Conservation (phyloP, 37 sponge, comb jelly and placozoan species). For the Hexactinellida sp. region DNA sequence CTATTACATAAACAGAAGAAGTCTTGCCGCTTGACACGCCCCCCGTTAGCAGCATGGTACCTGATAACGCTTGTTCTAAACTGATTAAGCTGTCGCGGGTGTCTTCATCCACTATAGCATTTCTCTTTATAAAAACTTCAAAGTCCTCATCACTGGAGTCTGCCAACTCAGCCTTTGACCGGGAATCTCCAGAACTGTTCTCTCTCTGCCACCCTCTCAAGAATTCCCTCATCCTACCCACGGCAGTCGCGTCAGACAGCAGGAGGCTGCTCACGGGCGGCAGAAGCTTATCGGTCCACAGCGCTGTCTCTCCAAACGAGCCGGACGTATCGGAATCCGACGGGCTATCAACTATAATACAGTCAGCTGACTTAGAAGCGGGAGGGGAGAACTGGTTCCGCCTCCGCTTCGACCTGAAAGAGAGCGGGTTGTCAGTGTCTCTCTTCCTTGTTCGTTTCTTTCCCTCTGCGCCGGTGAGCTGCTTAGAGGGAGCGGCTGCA, state of each 20-base stretch:
- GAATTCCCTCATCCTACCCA: background rate
- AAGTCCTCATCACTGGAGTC: background rate
- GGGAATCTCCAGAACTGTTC: background rate
- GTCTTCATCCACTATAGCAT: background rate
- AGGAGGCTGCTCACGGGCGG: background rate
- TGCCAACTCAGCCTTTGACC: background rate
- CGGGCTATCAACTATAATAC: background rate
- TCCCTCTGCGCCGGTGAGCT: background rate
- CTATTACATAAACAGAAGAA: background rate
- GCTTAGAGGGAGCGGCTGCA: background rate
- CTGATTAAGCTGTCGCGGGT: background rate
- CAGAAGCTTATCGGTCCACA: background rate
- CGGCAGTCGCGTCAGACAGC: background rate
- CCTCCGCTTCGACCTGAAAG: background rate
- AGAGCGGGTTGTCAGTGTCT: background rate
- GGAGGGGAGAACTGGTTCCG: background rate
- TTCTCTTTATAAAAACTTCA: background rate
- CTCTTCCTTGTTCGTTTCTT: background rate
- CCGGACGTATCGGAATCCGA: background rate
- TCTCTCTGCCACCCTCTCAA: background rate
- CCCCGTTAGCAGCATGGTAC: background rate
- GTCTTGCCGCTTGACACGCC: background rate
- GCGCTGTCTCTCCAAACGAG: background rate
- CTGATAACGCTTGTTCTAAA: background rate
- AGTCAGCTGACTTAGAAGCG: background rate